Base-by-base conservation (phyloP, 2,888 invertebrate species). In the Shargacucullia verbasci region DNA sequence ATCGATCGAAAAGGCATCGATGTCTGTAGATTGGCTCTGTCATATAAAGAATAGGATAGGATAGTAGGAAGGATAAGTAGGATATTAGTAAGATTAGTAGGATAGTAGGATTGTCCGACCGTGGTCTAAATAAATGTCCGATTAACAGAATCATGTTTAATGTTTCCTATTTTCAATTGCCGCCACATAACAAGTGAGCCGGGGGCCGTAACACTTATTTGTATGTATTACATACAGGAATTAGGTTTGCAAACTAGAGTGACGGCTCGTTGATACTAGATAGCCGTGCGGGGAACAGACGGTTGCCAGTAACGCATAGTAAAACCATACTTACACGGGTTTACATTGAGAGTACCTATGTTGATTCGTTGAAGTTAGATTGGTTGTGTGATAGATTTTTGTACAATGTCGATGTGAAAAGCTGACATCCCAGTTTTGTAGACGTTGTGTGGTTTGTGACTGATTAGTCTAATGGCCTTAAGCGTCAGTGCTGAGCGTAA, bases 241-340 rank as follows among this genome's bases (percentile, higher is more conserved):
- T 83, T 84, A 81, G 83, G 76, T 79, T 84, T 83, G 83, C 84
- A 79, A 83, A 84, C 68, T 55, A 73, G 47, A 53, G 59, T 64
- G 69, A 67, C 71, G 71, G 66, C 29, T 48, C 11, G 47, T 34
- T 59, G 81, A 81, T 82, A 68, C n/a, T 0, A 50, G 84, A 83
- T 84, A 83, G 83, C 81, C 83, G 40, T 78, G 57, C 76, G 60
- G 12, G 69, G 64, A 8, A 9, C 38, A 29, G 0, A 33, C 61
- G 43, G 58, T 38, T 39, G 67, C 38, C 46, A 31, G 58, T 48
- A 55, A 58, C 53, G 56, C 64, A 70, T 74, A 64, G 74, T 62
- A 64, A 72, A 66, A 47, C 41, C 48, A 56, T 59, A 72, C 57
- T 70, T 59, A 66, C 65, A 45, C 58, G 39, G 53, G 52, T 49